Percentiles rank a stretch among this genome's conserved stretches.
Conservation (phyloP, 2,888 invertebrate genomes). For the Drosophila rubida region DNA sequence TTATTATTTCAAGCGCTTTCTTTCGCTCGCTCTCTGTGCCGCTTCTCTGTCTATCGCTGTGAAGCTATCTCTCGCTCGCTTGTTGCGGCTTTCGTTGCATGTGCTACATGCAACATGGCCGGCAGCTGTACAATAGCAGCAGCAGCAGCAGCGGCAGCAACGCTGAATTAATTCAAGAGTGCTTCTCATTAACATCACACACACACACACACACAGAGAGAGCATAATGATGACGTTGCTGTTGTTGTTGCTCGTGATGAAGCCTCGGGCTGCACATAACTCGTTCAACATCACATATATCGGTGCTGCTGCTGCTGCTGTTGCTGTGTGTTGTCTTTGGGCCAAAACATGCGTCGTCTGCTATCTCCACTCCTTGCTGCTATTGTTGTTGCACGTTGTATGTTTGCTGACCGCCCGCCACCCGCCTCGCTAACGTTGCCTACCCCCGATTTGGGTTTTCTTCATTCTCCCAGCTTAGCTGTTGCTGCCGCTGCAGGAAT, state of each 20-base stretch:
- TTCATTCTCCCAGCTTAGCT: constrained; percentile 18
- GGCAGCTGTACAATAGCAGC: constrained; percentile 38
- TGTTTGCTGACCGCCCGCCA: constrained; percentile 30
- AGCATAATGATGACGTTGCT: constrained; percentile 29
- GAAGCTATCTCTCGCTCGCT: background rate
- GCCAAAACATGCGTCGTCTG: constrained; percentile 54
- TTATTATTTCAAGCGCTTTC: constrained; percentile 9
- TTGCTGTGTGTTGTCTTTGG: constrained; percentile 35
- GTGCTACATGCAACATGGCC: constrained; percentile 50
- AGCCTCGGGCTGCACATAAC: constrained; percentile 50
- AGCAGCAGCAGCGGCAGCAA: constrained; percentile 39
- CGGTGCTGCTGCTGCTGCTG: constrained; percentile 26
- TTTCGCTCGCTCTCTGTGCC: background rate
- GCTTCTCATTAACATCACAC: constrained; percentile 64
- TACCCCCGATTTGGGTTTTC: constrained; percentile 25
- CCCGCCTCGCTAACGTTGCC: background rate
- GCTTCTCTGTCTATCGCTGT: background rate
- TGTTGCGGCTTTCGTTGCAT: constrained; percentile 16
- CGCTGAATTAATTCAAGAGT: constrained; percentile 58
- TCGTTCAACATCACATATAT: constrained; percentile 50
- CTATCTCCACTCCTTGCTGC: constrained; percentile 7
- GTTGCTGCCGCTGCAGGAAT: constrained; percentile 51
- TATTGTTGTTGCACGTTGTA: constrained; percentile 37
- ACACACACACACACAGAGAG: constrained; percentile 24
- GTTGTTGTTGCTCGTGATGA: constrained; percentile 26